Base-by-base conservation (phyloP, 2,113 vertebrate genomes). In the Nematolebias whitei region DNA sequence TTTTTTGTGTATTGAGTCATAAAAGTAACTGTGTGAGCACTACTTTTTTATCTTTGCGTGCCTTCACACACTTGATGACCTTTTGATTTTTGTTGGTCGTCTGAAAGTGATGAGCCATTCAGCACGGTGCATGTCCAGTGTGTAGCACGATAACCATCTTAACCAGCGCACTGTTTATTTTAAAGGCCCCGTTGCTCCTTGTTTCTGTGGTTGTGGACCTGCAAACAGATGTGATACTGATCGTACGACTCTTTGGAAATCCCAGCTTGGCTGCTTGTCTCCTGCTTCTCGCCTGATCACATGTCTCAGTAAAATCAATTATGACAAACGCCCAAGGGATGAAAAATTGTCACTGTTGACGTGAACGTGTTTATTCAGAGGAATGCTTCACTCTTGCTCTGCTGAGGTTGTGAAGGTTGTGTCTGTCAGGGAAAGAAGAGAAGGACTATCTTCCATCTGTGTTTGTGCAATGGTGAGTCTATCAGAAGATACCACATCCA, bases 41-140 rank as follows among this genome's bases (percentile, higher is more conserved):
- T 44, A 50, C 48, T 26, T 29, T 0, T 24, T 80, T 63, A 63
- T 43, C 14, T 79, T 59, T 82, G 83, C 83, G 82, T 78, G 74
- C 43, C 41, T 71, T 44, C 20, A 61, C 18, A 14, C 29, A 24
- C 24, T 10, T 47, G n/a, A 18, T 47, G 16, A n/a, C 44, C n/a
- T n/a, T n/a, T 47, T 47, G 32, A 8, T 5, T 35, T 5, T 8
- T 35, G 5, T 35, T 2, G 32, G 5, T 8, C 5, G n/a, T 20
- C 16, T 12, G 20, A 32, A 3, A 41, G 24, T 24, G 39, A 63
- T 49, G 47, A 47, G 20, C 19, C 26, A 2, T 20, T 16, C 56
- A 45, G 6, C 23, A 11, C 23, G 5, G 10, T 58, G 51, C 61
- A 50, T 58, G 68, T 53, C 22, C 18, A 12, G n/a, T 66, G 39